Percentiles rank a stretch among this genome's conserved stretches.
These are phyloP conservation scores for Dreissena polymorpha DNA, from an alignment of 1,140 invertebrate genomes.

Conservation along the genomic window DNA sequence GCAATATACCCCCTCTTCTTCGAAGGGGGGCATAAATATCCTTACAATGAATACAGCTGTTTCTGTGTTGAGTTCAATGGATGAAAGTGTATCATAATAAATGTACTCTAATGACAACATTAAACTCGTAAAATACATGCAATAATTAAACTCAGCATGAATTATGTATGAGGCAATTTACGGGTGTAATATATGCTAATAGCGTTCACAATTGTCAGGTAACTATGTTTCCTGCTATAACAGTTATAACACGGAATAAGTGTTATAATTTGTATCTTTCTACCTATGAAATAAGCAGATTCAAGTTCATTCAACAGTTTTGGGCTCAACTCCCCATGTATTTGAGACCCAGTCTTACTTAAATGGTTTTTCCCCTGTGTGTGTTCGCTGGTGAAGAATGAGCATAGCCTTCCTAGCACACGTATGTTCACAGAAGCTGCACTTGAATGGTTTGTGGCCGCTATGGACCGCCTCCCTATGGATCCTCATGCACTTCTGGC, in stretches of 20 bases:
- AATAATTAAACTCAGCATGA: too few relatives aligned
- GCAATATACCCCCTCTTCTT: too few relatives aligned
- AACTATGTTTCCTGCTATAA: not conserved
- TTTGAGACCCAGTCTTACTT: constrained; percentile 61
- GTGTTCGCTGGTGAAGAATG: constrained; percentile 86
- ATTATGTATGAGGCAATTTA: too few relatives aligned
- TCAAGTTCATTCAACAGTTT: too few relatives aligned
- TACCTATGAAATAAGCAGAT: too few relatives aligned
- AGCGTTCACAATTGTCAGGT: not conserved
- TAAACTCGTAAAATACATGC: too few relatives aligned
- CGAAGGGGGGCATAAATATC: too few relatives aligned
- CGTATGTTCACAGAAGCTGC: constrained; percentile 88
- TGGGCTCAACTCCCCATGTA: too few relatives aligned
- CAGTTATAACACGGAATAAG: not conserved
- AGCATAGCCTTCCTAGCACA: constrained; percentile 82
- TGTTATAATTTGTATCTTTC: not conserved
- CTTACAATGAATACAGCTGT: too few relatives aligned
- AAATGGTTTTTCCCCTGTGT: constrained; percentile 83
- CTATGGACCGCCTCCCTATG: constrained; percentile 89
- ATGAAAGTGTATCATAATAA: too few relatives aligned
- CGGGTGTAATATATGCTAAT: not conserved
- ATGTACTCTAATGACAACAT: too few relatives aligned
- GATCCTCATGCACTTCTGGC: constrained; percentile 87
- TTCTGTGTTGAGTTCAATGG: too few relatives aligned
- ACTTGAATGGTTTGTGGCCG: constrained; percentile 88